Conservation (phyloP, 1,140 invertebrate genomes). For the Magallana angulata region DNA sequence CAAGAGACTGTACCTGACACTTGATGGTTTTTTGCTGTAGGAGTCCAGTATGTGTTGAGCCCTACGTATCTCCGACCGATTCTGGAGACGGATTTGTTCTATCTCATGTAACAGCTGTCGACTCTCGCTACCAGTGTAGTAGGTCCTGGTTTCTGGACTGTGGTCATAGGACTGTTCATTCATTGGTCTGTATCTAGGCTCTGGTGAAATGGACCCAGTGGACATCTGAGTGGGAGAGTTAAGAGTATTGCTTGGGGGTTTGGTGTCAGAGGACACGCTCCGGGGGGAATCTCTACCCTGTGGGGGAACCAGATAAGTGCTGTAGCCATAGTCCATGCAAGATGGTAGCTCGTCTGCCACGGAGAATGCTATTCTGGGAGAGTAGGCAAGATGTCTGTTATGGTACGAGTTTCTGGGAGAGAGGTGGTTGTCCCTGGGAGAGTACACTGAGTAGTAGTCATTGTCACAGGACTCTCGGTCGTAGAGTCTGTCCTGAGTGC, state of each 20-base stretch:
- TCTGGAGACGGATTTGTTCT: conserved; percentile 58
- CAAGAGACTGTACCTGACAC: background rate
- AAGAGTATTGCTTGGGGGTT: conserved; percentile 3
- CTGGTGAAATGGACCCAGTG: background rate
- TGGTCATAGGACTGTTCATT: background rate
- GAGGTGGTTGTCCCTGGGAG: background rate
- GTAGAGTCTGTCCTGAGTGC: background rate
- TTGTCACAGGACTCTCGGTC: background rate
- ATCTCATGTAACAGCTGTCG: conserved; percentile 64
- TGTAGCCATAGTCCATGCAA: conserved; percentile 37
- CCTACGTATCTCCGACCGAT: conserved; percentile 62
- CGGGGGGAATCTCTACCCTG: conserved; percentile 10
- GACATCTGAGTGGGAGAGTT: conserved; percentile 3
- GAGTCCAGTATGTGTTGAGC: conserved; percentile 61
- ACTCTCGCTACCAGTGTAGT: conserved; percentile 24
- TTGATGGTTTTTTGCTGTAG: background rate
- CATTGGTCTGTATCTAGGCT: conserved; percentile 11
- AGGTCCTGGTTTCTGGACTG: background rate
- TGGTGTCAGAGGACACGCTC: conserved; percentile 41
- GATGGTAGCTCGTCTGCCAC: conserved; percentile 46
- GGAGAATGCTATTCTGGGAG: conserved; percentile 37
- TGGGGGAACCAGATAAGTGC: conserved; percentile 52
- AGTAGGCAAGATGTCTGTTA: background rate
- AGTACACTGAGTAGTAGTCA: conserved; percentile 10
- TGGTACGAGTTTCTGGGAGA: background rate